Evolutionary conservation across 2,888 invertebrate species (phyloP).

Genomic region (Diloba caeruleocephala): DNA sequence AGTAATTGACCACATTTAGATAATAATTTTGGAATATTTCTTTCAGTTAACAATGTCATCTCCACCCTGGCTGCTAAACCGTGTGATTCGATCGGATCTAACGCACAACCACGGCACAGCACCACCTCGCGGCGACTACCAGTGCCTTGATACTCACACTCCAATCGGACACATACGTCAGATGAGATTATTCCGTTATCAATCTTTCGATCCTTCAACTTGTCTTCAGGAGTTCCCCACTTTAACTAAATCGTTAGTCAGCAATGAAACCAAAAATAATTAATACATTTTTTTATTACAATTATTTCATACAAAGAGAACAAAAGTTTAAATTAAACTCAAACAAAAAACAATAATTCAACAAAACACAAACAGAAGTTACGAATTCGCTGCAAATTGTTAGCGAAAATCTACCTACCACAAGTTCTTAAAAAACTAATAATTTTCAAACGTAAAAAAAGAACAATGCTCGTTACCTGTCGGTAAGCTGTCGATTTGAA

Average conservation of each 20-base stretch:
- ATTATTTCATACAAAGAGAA: conserved; percentile 36
- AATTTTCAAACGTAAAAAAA: too few relatives aligned
- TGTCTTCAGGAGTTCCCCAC: conserved; percentile 75
- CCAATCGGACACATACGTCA: conserved; percentile 82
- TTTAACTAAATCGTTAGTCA: conserved; percentile 55
- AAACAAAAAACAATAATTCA: conserved; percentile 39
- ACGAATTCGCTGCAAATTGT: neutral
- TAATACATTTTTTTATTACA: conserved; percentile 60
- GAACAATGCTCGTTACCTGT: too few relatives aligned
- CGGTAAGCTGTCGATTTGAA: too few relatives aligned
- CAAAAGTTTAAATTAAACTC: conserved; percentile 39
- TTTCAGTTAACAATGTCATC: conserved; percentile 79
- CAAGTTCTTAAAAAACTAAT: too few relatives aligned
- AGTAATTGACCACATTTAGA: too few relatives aligned
- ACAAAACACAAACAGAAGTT: conserved; percentile 16
- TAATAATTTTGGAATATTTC: neutral
- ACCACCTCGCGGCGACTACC: conserved; percentile 81
- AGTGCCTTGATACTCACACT: conserved; percentile 83
- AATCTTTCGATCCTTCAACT: conserved; percentile 80
- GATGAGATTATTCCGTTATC: conserved; percentile 75
- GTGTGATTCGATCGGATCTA: conserved; percentile 82
- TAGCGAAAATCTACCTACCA: neutral
- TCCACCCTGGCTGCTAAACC: conserved; percentile 78
- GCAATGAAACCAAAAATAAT: conserved; percentile 56
- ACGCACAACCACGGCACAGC: conserved; percentile 83